phyloP scores from a whole-genome alignment of 2,888 invertebrate species.

The Campoplex capitator region DNA sequence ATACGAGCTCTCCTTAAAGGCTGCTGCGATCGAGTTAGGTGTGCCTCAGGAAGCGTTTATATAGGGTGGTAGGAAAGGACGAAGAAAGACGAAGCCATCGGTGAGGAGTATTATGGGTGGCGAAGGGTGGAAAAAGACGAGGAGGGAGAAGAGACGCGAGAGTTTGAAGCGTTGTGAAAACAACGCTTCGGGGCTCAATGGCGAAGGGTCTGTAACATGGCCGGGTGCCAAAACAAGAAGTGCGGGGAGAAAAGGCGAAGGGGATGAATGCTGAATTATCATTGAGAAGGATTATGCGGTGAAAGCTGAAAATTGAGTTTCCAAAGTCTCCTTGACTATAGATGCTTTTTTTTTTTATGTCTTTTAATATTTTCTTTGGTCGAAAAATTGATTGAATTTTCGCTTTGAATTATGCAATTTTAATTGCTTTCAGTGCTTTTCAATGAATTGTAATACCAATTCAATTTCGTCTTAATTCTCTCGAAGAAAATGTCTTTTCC shows the following conservation, averaged over 20 bases:
- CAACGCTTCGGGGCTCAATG: constrained; percentile 63
- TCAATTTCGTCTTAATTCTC: not conserved
- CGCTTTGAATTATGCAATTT: not conserved
- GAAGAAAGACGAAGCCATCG: constrained; percentile 33
- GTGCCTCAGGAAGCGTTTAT: constrained; percentile 53
- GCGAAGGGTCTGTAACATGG: constrained; percentile 7
- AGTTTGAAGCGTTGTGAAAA: constrained; percentile 65
- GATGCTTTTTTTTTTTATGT: not conserved
- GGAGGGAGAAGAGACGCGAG: constrained; percentile 2
- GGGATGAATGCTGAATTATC: constrained; percentile 58
- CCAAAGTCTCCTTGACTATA: not conserved
- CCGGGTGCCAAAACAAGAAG: constrained; percentile 51
- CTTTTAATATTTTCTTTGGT: not conserved
- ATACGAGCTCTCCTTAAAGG: constrained; percentile 77
- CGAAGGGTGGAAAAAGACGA: constrained; percentile 8
- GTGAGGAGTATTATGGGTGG: not conserved
- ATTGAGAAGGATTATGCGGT: constrained; percentile 49
- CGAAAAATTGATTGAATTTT: not conserved
- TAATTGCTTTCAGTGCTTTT: not conserved
- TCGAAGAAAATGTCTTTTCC: not conserved
- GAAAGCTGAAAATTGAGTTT: constrained; percentile 57
- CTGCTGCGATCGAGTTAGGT: constrained; percentile 76
- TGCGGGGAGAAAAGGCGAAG: constrained; percentile 20
- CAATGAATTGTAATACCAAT: not conserved
- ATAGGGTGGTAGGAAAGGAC: constrained; percentile 35